Evolutionary conservation across 1,140 invertebrate species (phyloP), one percentile per base, ranked within the genome.

Genomic region (Hyphantria cunea): DNA sequence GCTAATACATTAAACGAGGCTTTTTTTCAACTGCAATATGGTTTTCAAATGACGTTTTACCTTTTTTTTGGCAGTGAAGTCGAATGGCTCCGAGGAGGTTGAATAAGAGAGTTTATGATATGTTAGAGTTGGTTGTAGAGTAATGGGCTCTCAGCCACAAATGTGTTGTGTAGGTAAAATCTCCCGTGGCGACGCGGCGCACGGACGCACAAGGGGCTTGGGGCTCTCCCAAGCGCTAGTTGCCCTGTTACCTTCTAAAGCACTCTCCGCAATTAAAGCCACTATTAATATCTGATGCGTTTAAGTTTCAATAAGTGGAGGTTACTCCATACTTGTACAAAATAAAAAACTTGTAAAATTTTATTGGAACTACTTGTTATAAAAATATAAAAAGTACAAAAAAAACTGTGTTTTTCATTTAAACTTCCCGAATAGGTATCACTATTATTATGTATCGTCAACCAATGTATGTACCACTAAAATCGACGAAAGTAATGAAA

Each of bases 361-460:
- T 87, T 86, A 89, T 87, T 86, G 84, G 81, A 82, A 89, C 82
- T 87, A 89, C 80, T 89, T 89, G 86, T 89, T 89, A 87, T 89
- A 89, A 89, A 89, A 89, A 89, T 52, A 49, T 73, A 42, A 51
- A 61, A 77, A 86, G 82, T 76, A 80, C 68, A 76, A 48, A 64
- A 69, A 64, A 75, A 56, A 56, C 39, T 33, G 44, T 56, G 0
- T 39, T 47, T 47, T 56, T 33, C 17, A 17, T 54, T n/a, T n/a
- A n/a, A n/a, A n/a, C n/a, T n/a, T n/a, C n/a, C n/a, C n/a, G n/a
- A n/a, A n/a, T n/a, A n/a, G n/a, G n/a, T n/a, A n/a, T n/a, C n/a
- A n/a, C n/a, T n/a, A n/a, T n/a, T n/a, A n/a, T n/a, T n/a, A n/a
- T n/a, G n/a, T n/a, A n/a, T n/a, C n/a, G n/a, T 52, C 14, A 15